Percentiles rank a stretch among this genome's conserved stretches.
phyloP scores from a whole-genome alignment of 2,888 invertebrate species.

The Xestia xanthographa region DNA sequence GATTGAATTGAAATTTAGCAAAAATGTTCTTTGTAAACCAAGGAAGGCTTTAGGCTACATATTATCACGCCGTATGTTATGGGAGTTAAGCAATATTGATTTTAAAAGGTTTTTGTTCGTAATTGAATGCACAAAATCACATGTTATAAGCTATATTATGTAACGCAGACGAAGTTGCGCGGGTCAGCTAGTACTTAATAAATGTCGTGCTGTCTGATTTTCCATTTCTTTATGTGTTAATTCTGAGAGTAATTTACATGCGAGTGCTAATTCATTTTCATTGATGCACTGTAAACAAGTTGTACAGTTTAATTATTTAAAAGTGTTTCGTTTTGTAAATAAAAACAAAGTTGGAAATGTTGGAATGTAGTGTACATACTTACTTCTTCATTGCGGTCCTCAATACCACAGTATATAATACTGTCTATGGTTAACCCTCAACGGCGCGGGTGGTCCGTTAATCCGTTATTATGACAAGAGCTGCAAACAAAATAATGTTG shows the following conservation, averaged over 20 bases:
- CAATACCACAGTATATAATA: background rate
- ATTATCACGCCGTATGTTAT: no score
- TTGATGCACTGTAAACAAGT: slow-evolving; percentile 13
- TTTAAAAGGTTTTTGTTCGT: no score
- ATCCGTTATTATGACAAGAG: no score
- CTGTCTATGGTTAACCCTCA: slow-evolving; percentile 21
- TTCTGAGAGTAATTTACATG: slow-evolving; percentile 16
- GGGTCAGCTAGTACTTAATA: no score
- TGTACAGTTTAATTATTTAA: background rate
- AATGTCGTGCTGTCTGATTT: no score
- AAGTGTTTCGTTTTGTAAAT: background rate
- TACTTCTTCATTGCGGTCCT: background rate
- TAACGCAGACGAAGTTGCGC: no score
- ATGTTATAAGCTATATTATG: no score
- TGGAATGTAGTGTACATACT: background rate
- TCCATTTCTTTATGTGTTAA: slow-evolving; percentile 32
- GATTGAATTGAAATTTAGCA: no score
- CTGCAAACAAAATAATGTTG: background rate
- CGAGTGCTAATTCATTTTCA: background rate
- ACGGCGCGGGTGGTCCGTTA: background rate
- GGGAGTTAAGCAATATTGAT: no score
- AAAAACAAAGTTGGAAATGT: background rate
- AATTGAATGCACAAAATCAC: no score
- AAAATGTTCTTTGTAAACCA: no score
- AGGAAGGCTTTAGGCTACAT: no score